Evolutionary conservation across 2,113 vertebrate species (phyloP).

Genomic region (Petroica traversi): DNA sequence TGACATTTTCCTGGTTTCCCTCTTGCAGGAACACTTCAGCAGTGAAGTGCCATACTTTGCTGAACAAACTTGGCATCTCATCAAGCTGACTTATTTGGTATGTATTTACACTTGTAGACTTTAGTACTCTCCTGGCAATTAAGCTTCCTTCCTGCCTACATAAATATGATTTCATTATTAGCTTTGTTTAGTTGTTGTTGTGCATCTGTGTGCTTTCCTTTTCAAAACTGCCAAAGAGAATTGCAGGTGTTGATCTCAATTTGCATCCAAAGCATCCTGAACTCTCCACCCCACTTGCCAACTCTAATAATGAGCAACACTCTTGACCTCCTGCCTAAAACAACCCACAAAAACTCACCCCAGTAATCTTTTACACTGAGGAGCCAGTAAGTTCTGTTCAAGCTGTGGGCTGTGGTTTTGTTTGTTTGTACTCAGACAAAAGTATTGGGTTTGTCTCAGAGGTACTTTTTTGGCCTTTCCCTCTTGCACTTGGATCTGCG

Average conservation of each 20-base stretch:
- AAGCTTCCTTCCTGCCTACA: conserved; percentile 64
- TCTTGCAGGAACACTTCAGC: conserved; percentile 51
- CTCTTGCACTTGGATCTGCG: not conserved
- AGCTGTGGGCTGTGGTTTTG: not conserved
- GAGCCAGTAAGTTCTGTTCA: not conserved
- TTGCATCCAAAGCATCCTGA: not conserved
- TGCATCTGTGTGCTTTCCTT: conserved; percentile 10
- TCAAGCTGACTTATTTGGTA: conserved; percentile 62
- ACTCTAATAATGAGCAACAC: not conserved
- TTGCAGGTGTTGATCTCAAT: conserved; percentile 14
- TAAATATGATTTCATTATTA: conserved; percentile 68
- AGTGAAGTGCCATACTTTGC: conserved; percentile 41
- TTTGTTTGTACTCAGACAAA: not conserved
- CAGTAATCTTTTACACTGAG: not conserved
- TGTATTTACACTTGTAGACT: conserved; percentile 66
- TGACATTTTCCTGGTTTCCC: conserved; percentile 43
- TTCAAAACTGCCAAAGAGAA: conserved; percentile 6
- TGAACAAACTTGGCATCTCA: conserved; percentile 57
- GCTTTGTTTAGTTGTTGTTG: conserved; percentile 54
- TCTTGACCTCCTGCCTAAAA: conserved; percentile 7
- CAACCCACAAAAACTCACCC: not conserved
- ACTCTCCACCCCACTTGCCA: not conserved
- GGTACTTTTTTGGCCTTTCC: not conserved
- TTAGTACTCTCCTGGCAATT: conserved; percentile 68
- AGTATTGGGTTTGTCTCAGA: not conserved